Conservation (phyloP, 2,888 invertebrate species). For the Cylloceria caligata region DNA sequence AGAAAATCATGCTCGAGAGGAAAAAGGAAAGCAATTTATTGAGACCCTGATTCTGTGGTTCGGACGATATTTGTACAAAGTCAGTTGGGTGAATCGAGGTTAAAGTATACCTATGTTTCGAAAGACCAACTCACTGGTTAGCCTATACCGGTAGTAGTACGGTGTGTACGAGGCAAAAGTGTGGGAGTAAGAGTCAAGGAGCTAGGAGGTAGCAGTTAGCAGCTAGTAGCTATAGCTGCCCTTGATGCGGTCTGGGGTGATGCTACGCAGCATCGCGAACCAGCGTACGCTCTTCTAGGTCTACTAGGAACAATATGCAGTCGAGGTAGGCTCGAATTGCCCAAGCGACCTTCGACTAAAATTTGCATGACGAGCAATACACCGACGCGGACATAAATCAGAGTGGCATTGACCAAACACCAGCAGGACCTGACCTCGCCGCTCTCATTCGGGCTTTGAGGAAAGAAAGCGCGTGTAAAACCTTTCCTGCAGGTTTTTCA, state of each 20-base stretch:
- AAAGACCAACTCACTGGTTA: not conserved
- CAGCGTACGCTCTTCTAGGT: not conserved
- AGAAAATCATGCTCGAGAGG: constrained; percentile 7
- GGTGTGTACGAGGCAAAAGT: not conserved
- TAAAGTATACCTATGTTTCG: not conserved
- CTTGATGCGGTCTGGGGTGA: not conserved
- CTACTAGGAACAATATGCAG: constrained; percentile 1
- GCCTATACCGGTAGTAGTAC: not conserved
- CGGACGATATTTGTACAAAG: constrained; percentile 12
- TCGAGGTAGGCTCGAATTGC: constrained; percentile 17
- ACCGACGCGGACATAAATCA: constrained; percentile 23
- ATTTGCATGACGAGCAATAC: constrained; percentile 22
- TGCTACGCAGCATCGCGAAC: not conserved
- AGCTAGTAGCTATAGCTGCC: not conserved
- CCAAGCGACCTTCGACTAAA: constrained; percentile 20
- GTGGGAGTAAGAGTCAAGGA: not conserved
- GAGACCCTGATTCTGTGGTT: not conserved
- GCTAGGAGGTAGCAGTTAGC: not conserved
- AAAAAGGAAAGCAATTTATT: constrained; percentile 21
- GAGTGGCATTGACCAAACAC: constrained; percentile 10
- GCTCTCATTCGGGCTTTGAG: not conserved
- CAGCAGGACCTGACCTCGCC: constrained; percentile 2
- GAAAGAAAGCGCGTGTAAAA: not conserved
- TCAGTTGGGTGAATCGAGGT: not conserved
- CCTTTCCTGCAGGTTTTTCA: not conserved